phyloP scores from a whole-genome alignment of 2,797 vertebrate species.

The Loris lydekkerianus region DNA sequence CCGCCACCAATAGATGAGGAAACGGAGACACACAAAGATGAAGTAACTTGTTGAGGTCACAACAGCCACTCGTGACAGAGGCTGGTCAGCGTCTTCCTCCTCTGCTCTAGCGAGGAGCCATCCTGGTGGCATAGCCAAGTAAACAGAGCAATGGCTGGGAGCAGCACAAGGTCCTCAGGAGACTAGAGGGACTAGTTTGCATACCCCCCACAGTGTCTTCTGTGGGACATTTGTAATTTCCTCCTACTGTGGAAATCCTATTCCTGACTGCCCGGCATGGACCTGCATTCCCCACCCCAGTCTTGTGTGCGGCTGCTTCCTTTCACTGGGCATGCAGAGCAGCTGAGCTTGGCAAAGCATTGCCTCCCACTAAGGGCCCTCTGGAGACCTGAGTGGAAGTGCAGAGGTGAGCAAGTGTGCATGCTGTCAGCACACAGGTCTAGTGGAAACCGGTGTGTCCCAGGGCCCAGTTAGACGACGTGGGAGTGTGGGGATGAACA shows the following conservation, averaged over 20 bases:
- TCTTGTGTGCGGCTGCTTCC: background rate
- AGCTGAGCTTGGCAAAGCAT: background rate
- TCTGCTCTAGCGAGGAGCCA: too few species aligned
- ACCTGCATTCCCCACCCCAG: background rate
- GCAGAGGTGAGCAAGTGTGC: background rate
- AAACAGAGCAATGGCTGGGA: too few species aligned
- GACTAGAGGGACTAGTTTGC: too few species aligned
- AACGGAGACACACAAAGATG: background rate
- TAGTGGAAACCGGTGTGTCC: background rate
- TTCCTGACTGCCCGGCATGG: background rate
- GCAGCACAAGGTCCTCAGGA: background rate
- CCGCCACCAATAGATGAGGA: background rate
- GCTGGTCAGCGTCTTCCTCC: rapidly evolving
- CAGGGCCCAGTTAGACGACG: background rate
- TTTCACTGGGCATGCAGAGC: background rate
- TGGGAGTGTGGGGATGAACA: background rate
- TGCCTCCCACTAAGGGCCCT: background rate
- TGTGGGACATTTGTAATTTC: background rate
- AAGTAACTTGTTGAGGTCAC: background rate
- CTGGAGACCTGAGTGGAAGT: background rate
- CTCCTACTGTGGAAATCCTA: background rate
- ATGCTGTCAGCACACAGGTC: background rate
- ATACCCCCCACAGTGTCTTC: background rate
- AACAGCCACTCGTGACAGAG: too few species aligned
- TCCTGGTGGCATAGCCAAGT: background rate